These are phyloP conservation scores for Parnassius orleans DNA, from an alignment of 2,888 invertebrate genomes.

Conservation along the genomic window DNA sequence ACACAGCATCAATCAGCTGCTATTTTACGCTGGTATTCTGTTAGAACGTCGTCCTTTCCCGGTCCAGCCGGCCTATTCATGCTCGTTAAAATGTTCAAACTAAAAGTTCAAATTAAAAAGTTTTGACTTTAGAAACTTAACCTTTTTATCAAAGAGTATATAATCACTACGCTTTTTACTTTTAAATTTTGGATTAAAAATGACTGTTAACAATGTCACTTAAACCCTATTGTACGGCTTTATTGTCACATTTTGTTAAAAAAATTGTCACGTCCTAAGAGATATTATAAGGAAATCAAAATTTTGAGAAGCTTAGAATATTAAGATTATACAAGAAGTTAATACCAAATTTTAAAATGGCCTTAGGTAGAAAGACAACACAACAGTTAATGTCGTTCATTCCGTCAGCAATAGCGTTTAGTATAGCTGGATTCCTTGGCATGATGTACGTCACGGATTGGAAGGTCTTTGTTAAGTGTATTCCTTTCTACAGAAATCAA, in stretches of 20 bases:
- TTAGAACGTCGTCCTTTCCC: too few relatives aligned
- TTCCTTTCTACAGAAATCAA: constrained; percentile 88
- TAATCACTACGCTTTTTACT: too few relatives aligned
- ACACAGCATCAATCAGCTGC: too few relatives aligned
- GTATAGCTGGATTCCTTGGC: constrained; percentile 76
- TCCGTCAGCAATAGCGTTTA: constrained; percentile 80
- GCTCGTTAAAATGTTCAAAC: too few relatives aligned
- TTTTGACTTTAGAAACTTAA: too few relatives aligned
- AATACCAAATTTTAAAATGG: constrained; percentile 32
- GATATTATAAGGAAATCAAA: too few relatives aligned
- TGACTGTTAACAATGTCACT: not conserved
- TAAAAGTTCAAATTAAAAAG: too few relatives aligned
- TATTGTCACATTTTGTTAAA: constrained; percentile 1
- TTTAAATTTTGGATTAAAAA: not conserved
- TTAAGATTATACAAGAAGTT: too few relatives aligned
- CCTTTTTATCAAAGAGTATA: too few relatives aligned
- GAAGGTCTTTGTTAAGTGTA: constrained; percentile 83
- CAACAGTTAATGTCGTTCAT: constrained; percentile 72
- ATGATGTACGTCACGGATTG: constrained; percentile 88
- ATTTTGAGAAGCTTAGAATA: too few relatives aligned
- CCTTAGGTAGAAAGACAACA: constrained; percentile 80
- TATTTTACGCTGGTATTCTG: too few relatives aligned
- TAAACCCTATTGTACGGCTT: not conserved
- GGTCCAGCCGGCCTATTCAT: too few relatives aligned
- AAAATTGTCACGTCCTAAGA: not conserved